phyloP scores from a whole-genome alignment of 2,113 vertebrate species.

The Scolopax mira region DNA sequence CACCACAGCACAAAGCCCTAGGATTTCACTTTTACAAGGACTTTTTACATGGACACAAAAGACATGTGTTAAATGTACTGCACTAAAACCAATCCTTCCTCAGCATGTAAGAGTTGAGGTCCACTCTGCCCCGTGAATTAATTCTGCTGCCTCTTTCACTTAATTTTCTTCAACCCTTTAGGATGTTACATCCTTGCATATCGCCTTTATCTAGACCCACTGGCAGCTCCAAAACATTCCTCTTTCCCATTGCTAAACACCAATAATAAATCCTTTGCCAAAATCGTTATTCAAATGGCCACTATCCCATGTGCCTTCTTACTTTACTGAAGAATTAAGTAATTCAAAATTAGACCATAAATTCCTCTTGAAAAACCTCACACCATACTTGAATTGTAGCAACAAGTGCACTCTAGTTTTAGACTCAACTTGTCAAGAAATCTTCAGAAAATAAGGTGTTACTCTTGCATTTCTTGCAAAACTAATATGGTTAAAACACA shows the following conservation, averaged over 20 bases:
- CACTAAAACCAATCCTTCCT: not conserved
- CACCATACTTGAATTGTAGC: not conserved
- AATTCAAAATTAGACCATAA: not conserved
- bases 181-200: not conserved
- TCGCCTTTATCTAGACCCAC: not conserved
- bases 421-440: not conserved
- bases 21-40: not conserved
- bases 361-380: not conserved
- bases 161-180: not conserved
- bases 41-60: not conserved
- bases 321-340: not conserved
- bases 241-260: not conserved
- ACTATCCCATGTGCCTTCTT: not conserved
- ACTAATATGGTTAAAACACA: not conserved
- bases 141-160: not conserved
- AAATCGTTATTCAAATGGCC: not conserved
- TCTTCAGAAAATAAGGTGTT: not conserved
- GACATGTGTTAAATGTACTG: fast-evolving
- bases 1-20: not conserved
- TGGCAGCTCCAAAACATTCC: not conserved
- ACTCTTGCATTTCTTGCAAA: not conserved
- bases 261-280: not conserved
- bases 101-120: not conserved
- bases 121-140: not conserved
- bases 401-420: not conserved